A percentile compares a stretch with the other conserved stretches of the same genome.
These are phyloP conservation scores for Epinotia demarniana DNA, from an alignment of 2,888 invertebrate species.

Conservation along the genomic window DNA sequence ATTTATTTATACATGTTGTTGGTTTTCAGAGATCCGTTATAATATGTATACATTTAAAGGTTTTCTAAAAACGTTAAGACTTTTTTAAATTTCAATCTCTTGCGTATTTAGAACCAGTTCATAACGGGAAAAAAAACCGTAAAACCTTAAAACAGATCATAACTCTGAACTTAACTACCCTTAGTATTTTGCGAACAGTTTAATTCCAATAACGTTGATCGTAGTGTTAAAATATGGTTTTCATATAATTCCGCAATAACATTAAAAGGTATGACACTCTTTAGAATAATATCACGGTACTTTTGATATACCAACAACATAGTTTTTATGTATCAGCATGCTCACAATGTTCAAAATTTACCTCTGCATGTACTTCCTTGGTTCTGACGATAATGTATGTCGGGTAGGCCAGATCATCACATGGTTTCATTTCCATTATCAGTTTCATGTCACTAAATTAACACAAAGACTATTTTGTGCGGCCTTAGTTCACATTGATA, in stretches of 20 bases:
- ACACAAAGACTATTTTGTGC: constrained; percentile 78
- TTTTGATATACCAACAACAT: constrained; percentile 40
- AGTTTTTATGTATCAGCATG: constrained; percentile 38
- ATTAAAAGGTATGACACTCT: not conserved
- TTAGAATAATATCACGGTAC: constrained; percentile 7
- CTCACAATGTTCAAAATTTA: constrained; percentile 41
- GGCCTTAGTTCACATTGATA: constrained; percentile 61
- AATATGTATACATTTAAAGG: not conserved
- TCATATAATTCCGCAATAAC: not conserved
- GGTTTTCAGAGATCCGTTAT: constrained; percentile 47
- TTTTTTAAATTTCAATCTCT: too few species aligned
- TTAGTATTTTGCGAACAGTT: not conserved
- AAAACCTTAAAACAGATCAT: too few species aligned
- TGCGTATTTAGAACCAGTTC: too few species aligned
- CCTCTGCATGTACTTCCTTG: constrained; percentile 61
- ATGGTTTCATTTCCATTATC: constrained; percentile 58
- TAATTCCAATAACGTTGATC: not conserved
- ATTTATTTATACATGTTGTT: constrained; percentile 59
- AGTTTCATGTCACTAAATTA: constrained; percentile 54
- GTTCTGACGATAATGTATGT: constrained; percentile 52
- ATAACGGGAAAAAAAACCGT: too few species aligned
- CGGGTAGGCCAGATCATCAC: constrained; percentile 63
- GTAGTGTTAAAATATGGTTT: not conserved
- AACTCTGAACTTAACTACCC: too few species aligned
- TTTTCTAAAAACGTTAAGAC: too few species aligned